phyloP scores from a whole-genome alignment of 2,113 vertebrate species.

The Callipepla squamata region DNA sequence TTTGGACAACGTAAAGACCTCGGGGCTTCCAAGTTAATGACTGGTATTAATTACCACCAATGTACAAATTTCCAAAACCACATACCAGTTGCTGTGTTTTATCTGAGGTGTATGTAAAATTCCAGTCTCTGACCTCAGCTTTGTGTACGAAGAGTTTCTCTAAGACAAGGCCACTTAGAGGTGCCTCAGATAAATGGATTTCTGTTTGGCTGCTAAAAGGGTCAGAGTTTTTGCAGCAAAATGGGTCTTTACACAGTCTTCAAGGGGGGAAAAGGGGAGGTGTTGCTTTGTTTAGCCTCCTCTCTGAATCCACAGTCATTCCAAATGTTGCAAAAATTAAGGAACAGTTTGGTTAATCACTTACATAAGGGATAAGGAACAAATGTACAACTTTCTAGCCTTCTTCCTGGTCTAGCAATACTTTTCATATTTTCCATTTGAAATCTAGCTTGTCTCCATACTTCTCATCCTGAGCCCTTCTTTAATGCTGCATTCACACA shows the following conservation, averaged over 20 bases:
- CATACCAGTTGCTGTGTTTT: neutral
- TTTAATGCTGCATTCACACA: neutral
- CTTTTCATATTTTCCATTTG: neutral
- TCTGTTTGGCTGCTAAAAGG: neutral
- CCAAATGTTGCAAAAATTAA: neutral
- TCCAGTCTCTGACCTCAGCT: neutral
- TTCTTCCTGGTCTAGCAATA: neutral
- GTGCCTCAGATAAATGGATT: neutral
- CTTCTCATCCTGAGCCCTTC: neutral
- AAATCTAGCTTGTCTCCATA: neutral
- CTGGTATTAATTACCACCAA: conserved; percentile 20
- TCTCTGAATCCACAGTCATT: neutral
- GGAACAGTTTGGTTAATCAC: neutral
- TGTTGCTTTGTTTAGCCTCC: neutral
- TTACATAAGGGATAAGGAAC: neutral
- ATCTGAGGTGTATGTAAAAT: neutral
- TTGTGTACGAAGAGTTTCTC: neutral
- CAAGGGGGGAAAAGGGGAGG: neutral
- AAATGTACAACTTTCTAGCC: neutral
- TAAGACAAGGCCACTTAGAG: neutral
- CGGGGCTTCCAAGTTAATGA: conserved; percentile 14
- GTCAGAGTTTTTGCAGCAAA: neutral
- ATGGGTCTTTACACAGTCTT: neutral
- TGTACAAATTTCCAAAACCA: neutral
- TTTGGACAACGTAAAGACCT: neutral